phyloP scores from a whole-genome alignment of 2,797 vertebrate genomes.

The Acipenser ruthenus region DNA sequence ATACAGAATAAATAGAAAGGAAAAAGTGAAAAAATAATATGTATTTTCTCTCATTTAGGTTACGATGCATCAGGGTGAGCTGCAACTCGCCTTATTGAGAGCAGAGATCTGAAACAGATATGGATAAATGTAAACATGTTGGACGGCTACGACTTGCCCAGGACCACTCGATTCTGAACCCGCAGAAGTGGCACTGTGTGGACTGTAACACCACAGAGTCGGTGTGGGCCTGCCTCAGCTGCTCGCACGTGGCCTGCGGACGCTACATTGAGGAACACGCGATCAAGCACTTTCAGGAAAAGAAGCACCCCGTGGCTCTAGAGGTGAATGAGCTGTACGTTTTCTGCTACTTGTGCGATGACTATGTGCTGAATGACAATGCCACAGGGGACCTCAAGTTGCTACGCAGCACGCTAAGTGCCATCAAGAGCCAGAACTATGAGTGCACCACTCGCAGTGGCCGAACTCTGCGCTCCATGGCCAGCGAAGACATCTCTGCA shows the following conservation, averaged over 20 bases:
- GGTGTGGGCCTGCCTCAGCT: constrained; percentile 91
- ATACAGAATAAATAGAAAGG: too few relatives aligned
- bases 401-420: constrained; percentile 78
- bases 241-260: constrained; percentile 87
- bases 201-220: constrained; percentile 93
- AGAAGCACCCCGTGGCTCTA: constrained; percentile 80
- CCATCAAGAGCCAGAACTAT: constrained; percentile 88
- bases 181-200: constrained; percentile 92
- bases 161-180: constrained; percentile 90
- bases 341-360: constrained; percentile 95
- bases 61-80: constrained; percentile 57
- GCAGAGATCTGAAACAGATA: constrained; percentile 62
- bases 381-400: constrained; percentile 84
- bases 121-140: constrained; percentile 94
- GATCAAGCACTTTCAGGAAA: constrained; percentile 88
- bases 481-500: constrained; percentile 55
- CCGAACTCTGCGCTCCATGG: constrained; percentile 54
- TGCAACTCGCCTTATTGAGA: constrained; percentile 39
- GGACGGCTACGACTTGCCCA: constrained; percentile 80
- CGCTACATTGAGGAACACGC: constrained; percentile 90
- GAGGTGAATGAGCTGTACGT: constrained; percentile 91
- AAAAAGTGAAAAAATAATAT: too few relatives aligned
- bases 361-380: constrained; percentile 94
- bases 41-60: constrained; percentile 30
- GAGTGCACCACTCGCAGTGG: constrained; percentile 81